Base-by-base conservation (phyloP, 2,797 vertebrate genomes). In the Macropodus opercularis region DNA sequence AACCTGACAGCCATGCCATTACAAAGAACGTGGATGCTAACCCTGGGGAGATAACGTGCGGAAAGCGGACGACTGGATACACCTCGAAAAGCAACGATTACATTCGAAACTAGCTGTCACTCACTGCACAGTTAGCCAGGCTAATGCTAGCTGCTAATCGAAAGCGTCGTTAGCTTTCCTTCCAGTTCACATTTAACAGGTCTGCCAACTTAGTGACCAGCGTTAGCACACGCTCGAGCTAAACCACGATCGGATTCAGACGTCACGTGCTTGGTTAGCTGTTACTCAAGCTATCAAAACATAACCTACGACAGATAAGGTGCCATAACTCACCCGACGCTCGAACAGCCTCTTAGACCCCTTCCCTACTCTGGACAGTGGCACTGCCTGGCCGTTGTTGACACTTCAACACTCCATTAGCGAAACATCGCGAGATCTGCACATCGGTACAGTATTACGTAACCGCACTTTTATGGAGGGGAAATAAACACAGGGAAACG, bases 361-460 rank as follows among this genome's bases (percentile, higher is more conserved):
- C 84, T 84, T 84, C 85, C 84, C 85, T 74, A 78, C 83, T 81
- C 72, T 68, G 79, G 85, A 83, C 84, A 71, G 67, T 53, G 72
- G 36, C 57, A 66, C 56, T 80, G 81, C 73, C 73, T 76, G 54
- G 23, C 72, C 57, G 84, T 79, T 89, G 90, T 91, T 90, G 87
- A 90, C 87, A 90, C 90, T 90, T 85, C 73, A 81, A 85, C 86
- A 69, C 80, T 80, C 75, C 80, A 81, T 70, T 29, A 40, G 29
- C 36, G 5, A 84, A 86, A 80, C 63, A 80, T 44, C 92, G 92
- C 92, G 92, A 93, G 85, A 90, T 2, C 24, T 72, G 35, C 31
- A 10, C 21, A 42, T 21, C 39, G 32, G 32, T 35, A 48, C 11
- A 0, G 17, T 63, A 8, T 90, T 88, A 87, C 85, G 84, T 87